A percentile compares a stretch with the other conserved stretches of the same genome.
Conservation (phyloP, 30 jellyfish, hydroid and myxozoan genomes). For the Aurelia aurita region DNA sequence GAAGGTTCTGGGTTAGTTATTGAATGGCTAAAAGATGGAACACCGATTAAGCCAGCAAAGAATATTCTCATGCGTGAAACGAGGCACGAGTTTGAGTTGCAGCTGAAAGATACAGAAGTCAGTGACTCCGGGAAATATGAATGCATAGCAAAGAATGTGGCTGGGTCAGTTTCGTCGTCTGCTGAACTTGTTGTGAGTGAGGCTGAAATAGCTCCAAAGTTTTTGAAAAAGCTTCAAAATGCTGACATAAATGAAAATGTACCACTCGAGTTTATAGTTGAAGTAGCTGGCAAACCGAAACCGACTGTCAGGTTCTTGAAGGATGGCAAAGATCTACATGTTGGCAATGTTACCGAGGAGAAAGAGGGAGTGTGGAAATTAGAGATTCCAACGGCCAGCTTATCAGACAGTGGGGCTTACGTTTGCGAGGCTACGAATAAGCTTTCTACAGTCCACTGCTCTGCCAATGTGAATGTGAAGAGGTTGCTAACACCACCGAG, state of each 20-base stretch:
- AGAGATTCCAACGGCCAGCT: conserved; percentile 20
- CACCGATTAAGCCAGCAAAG: conserved; percentile 44
- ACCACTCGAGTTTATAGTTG: conserved; percentile 41
- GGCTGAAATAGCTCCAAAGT: conserved; percentile 64
- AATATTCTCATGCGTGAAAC: conserved; percentile 25
- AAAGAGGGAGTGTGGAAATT: conserved; percentile 55
- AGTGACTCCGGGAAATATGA: conserved; percentile 77
- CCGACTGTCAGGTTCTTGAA: conserved; percentile 79
- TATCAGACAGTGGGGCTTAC: conserved; percentile 78
- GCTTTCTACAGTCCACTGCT: conserved; percentile 60
- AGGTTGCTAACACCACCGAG: conserved; percentile 77
- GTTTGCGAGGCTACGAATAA: conserved; percentile 72
- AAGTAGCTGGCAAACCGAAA: conserved; percentile 78
- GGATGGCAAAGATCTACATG: conserved; percentile 78
- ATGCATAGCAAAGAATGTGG: conserved; percentile 74
- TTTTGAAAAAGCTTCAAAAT: conserved; percentile 59
- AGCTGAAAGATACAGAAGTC: conserved; percentile 13
- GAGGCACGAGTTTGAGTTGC: conserved; percentile 44
- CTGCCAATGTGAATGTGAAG: conserved; percentile 50
- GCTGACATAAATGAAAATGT: conserved; percentile 64
- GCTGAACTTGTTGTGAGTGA: conserved; percentile 66
- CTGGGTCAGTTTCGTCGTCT: conserved; percentile 69
- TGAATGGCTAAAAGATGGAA: conserved; percentile 86
- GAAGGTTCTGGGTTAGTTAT: conserved; percentile 81
- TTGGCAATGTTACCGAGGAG: conserved; percentile 45